These are phyloP conservation scores for Typhlichthys subterraneus DNA, from an alignment of 2,797 vertebrate genomes.

Conservation along the genomic window DNA sequence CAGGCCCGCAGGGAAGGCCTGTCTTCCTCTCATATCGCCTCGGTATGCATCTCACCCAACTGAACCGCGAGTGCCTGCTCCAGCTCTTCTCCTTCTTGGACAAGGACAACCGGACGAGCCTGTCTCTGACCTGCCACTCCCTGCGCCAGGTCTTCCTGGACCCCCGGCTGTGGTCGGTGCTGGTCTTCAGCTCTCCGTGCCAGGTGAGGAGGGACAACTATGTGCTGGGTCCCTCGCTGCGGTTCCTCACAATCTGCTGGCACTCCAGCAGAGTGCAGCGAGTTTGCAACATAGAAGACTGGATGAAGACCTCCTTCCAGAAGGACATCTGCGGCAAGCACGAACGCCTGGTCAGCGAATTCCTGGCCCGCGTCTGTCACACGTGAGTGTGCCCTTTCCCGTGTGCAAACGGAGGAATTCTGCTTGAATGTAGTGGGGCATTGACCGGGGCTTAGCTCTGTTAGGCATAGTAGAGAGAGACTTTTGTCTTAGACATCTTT, in stretches of 20 bases:
- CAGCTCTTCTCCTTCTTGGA: conserved; percentile 94
- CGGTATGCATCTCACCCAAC: conserved; percentile 85
- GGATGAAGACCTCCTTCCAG: conserved; percentile 90
- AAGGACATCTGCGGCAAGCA: conserved; percentile 89
- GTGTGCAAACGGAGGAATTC: background rate
- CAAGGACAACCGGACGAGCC: conserved; percentile 83
- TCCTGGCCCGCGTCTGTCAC: conserved; percentile 77
- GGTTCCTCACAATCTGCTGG: conserved; percentile 87
- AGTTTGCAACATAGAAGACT: conserved; percentile 94
- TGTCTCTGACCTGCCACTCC: conserved; percentile 83
- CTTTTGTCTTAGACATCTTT: background rate
- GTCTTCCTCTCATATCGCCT: conserved; percentile 22
- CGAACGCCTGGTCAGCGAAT: conserved; percentile 80
- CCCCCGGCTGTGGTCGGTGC: conserved; percentile 84
- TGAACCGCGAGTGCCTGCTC: conserved; percentile 89
- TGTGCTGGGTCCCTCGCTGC: conserved; percentile 85
- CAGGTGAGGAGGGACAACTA: conserved; percentile 88
- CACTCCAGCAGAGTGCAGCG: conserved; percentile 88
- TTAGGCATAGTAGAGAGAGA: background rate
- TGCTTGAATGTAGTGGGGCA: conserved; percentile 9
- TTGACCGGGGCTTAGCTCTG: background rate
- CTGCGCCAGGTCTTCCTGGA: conserved; percentile 85
- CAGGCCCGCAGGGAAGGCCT: conserved; percentile 53
- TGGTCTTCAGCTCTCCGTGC: conserved; percentile 84
- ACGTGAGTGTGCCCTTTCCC: conserved; percentile 72